Evolutionary conservation across 2,113 vertebrate species (phyloP).

Genomic region (Catharus minimus): DNA sequence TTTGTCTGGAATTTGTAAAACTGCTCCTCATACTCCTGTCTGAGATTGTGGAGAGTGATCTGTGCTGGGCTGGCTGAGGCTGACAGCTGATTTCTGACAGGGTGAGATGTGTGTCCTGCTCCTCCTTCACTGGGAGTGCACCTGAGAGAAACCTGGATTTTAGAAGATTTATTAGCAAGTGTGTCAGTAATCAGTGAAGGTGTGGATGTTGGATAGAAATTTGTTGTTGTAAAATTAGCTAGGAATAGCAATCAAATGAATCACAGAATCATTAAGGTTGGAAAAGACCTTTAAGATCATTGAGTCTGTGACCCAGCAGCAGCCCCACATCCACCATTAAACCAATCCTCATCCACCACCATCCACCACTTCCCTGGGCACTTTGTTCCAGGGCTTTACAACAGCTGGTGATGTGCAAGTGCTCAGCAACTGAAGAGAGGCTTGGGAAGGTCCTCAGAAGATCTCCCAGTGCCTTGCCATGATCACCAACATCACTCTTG

Average conservation of each 20-base stretch:
- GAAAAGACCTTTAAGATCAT: background rate
- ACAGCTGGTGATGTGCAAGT: background rate
- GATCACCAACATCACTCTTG: background rate
- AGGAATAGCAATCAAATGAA: background rate
- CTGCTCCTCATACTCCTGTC: background rate
- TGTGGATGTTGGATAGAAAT: background rate
- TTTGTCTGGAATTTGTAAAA: slow-evolving; percentile 13
- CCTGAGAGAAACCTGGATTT: background rate
- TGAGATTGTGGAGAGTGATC: background rate
- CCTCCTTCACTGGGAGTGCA: background rate
- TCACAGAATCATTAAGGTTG: background rate
- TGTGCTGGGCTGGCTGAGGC: background rate
- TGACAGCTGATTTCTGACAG: background rate
- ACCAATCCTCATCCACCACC: background rate
- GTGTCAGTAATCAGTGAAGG: accelerated
- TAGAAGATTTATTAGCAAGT: background rate
- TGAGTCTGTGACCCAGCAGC: background rate
- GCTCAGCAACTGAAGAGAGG: background rate
- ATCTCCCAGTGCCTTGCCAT: background rate
- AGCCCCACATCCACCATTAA: background rate
- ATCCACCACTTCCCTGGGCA: background rate
- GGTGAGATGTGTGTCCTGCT: background rate
- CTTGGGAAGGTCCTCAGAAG: background rate
- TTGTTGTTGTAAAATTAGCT: background rate
- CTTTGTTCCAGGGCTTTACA: background rate